phyloP scores from a whole-genome alignment of 2,113 vertebrate genomes.

The Lonchura striata region DNA sequence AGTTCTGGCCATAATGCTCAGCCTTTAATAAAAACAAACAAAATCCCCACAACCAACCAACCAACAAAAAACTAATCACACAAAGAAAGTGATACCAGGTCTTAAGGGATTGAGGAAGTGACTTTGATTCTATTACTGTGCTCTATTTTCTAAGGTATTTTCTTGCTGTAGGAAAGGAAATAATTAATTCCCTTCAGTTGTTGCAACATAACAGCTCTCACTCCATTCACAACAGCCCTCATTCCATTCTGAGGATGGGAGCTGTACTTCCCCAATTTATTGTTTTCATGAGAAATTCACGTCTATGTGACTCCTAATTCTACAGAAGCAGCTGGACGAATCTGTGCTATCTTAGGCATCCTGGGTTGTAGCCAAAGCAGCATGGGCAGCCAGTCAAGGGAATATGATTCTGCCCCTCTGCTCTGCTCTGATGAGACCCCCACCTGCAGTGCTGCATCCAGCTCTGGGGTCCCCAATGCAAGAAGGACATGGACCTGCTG shows the following conservation, averaged over 20 bases:
- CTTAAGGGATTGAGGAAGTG: neutral
- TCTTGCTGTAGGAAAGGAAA: neutral
- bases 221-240: neutral
- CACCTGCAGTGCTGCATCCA: neutral
- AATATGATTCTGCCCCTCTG: neutral
- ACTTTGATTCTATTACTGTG: neutral
- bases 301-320: neutral
- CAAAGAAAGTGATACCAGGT: neutral
- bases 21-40: neutral
- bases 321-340: neutral
- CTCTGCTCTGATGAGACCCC: neutral
- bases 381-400: fast-evolving
- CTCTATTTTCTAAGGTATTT: neutral
- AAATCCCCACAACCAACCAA: neutral
- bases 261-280: neutral
- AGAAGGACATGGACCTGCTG: neutral
- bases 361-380: neutral
- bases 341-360: neutral
- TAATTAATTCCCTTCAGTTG: neutral
- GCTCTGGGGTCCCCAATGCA: fast-evolving
- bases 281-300: neutral
- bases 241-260: neutral
- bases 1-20: neutral
- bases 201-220: neutral
- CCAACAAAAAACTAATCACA: neutral